phyloP scores from a whole-genome alignment of 2,888 invertebrate genomes.

The Idaea straminata region DNA sequence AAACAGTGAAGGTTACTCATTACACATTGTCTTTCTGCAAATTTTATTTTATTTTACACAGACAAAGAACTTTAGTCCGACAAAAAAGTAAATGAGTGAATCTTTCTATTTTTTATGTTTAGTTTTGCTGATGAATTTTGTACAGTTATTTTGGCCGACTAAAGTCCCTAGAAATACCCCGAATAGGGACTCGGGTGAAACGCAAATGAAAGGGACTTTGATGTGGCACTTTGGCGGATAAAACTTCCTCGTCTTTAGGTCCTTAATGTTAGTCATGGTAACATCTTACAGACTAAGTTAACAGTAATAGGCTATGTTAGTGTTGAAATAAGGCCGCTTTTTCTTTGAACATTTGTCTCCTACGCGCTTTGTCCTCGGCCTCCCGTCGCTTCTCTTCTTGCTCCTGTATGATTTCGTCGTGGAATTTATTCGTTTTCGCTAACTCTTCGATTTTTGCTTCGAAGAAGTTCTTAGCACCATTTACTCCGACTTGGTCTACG shows the following conservation, averaged over 20 bases:
- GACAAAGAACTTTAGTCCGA: background rate
- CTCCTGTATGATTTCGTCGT: constrained; percentile 94
- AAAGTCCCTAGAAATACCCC: background rate
- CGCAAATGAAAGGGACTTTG: background rate
- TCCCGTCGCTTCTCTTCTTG: constrained; percentile 92
- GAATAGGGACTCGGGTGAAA: background rate
- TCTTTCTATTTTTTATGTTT: background rate
- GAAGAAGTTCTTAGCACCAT: constrained; percentile 96
- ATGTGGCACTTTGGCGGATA: constrained; percentile 3
- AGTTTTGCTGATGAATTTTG: background rate
- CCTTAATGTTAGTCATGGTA: constrained; percentile 59
- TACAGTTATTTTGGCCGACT: background rate
- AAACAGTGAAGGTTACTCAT: too few species aligned
- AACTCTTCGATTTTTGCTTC: constrained; percentile 97
- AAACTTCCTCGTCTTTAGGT: constrained; percentile 23
- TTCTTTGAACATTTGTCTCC: constrained; percentile 92
- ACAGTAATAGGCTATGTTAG: constrained; percentile 40
- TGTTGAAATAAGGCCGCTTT: constrained; percentile 90
- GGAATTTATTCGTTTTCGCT: constrained; percentile 91
- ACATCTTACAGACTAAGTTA: constrained; percentile 75
- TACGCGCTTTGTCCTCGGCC: constrained; percentile 90
- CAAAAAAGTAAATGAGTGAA: too few species aligned
- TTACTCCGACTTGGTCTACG: constrained; percentile 96
- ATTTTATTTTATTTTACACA: too few species aligned
- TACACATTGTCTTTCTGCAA: background rate